phyloP scores from a whole-genome alignment of 2,888 invertebrate genomes.

The Scotopteryx bipunctaria region DNA sequence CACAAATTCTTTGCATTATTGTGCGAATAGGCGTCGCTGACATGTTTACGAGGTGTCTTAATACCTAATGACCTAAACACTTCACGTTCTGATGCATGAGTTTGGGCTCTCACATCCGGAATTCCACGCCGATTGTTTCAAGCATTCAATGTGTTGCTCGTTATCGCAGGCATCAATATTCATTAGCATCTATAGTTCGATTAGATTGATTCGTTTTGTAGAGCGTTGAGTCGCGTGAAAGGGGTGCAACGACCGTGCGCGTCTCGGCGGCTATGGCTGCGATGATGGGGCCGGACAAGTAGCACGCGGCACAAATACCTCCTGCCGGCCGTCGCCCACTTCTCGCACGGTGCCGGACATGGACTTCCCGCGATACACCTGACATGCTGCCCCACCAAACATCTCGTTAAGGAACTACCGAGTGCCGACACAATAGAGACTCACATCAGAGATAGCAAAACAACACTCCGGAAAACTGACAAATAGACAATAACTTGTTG shows the following conservation, averaged over 20 bases:
- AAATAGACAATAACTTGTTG: constrained; percentile 25
- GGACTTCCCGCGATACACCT: constrained; percentile 59
- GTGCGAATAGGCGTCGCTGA: constrained; percentile 1
- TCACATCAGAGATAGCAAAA: constrained; percentile 22
- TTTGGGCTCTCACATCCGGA: constrained; percentile 48
- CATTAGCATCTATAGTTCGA: constrained; percentile 56
- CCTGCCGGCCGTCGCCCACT: constrained; percentile 61
- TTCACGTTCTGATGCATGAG: constrained; percentile 21
- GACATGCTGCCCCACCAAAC: constrained; percentile 41
- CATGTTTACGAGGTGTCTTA: constrained; percentile 4
- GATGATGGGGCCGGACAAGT: constrained; percentile 54
- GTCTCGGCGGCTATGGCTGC: constrained; percentile 49
- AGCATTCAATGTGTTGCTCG: constrained; percentile 47
- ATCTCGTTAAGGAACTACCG: constrained; percentile 29
- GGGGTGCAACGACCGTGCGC: constrained; percentile 79
- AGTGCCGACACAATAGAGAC: constrained; percentile 19
- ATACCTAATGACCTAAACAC: constrained; percentile 20
- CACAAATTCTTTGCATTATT: constrained; percentile 14
- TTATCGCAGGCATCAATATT: constrained; percentile 58
- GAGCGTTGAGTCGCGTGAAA: constrained; percentile 79
- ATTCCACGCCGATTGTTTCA: constrained; percentile 47
- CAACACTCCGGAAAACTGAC: constrained; percentile 26
- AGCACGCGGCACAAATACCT: constrained; percentile 74
- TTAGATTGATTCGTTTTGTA: constrained; percentile 75
- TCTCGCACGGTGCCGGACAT: constrained; percentile 65